Evolutionary conservation across 2,888 invertebrate genomes (phyloP), one percentile per base, ranked within the genome.

Genomic region (Xylophagus ater): DNA sequence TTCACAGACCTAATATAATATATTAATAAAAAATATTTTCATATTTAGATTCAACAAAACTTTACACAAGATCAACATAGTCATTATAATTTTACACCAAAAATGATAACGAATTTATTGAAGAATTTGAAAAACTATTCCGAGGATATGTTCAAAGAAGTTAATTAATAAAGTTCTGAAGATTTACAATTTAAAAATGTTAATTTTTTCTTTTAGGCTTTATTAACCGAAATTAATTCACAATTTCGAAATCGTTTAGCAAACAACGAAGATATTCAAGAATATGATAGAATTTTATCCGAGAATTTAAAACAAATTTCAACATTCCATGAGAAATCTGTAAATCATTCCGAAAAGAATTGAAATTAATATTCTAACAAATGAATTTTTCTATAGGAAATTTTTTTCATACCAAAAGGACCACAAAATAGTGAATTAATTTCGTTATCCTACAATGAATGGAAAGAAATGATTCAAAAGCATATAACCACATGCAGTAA

Each of bases 241-340:
- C 70, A 83, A 54, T 90, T 92, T 60, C 70, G 74, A 47, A 84
- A 88, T 56, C 72, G 81, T 49, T 65, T 92, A 15, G 72, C 76
- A 2, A 73, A 70, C 14, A 67, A 70, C 4, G 74, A 78, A 17
- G 80, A 86, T 45, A 72, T 72, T 41, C 59, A 64, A n/a, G 70
- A 71, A 53, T 83, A 81, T 53, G 73, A 76, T 49, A 59, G 66
- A 9, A 74, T 87, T 41, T 58, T 81, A n/a, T n/a, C n/a, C n/a
- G n/a, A n/a, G n/a, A n/a, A n/a, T n/a, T n/a, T n/a, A n/a, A n/a
- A n/a, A n/a, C n/a, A n/a, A n/a, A n/a, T n/a, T n/a, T n/a, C n/a
- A n/a, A n/a, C n/a, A n/a, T n/a, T n/a, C n/a, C n/a, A n/a, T n/a
- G n/a, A n/a, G n/a, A n/a, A n/a, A n/a, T n/a, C n/a, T n/a, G n/a